Percentiles rank a stretch among this genome's conserved stretches.
Evolutionary conservation across 2,888 invertebrate genomes (phyloP).

Genomic region (Trissonchulus latispiculum): DNA sequence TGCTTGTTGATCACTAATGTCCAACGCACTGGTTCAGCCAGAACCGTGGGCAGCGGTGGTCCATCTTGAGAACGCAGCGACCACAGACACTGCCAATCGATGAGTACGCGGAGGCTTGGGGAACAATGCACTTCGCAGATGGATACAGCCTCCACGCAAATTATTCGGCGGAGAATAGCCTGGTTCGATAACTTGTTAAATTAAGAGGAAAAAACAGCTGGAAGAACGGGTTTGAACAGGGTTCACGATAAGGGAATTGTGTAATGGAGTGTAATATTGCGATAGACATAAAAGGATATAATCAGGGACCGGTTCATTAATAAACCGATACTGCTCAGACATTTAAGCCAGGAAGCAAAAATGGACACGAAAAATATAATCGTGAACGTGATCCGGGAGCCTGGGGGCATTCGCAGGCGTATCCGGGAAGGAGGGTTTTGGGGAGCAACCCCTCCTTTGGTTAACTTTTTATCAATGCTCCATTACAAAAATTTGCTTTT

Average conservation of each 20-base stretch:
- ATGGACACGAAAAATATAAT: too few species aligned
- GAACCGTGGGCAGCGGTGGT: slow-evolving; percentile 94
- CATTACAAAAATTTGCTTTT: too few species aligned
- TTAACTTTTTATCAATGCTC: too few species aligned
- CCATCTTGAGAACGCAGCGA: slow-evolving; percentile 83
- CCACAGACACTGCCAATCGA: slow-evolving; percentile 90
- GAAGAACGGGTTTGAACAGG: too few species aligned
- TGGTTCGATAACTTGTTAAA: too few species aligned
- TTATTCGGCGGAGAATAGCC: slow-evolving; percentile 53
- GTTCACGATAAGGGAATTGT: slow-evolving; percentile 23
- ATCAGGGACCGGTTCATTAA: not conserved
- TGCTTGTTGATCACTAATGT: slow-evolving; percentile 77
- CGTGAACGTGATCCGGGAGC: too few species aligned
- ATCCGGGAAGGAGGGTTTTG: too few species aligned
- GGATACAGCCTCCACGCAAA: slow-evolving; percentile 68
- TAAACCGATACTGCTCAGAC: too few species aligned
- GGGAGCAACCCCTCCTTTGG: too few species aligned
- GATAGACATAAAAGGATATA: not conserved
- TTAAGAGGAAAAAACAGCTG: too few species aligned
- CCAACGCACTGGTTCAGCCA: slow-evolving; percentile 98
- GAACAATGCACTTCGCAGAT: slow-evolving; percentile 83
- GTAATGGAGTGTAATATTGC: not conserved
- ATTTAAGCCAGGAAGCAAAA: too few species aligned
- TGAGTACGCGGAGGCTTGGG: slow-evolving; percentile 89
- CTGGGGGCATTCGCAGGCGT: too few species aligned